phyloP scores from a whole-genome alignment of 2,888 invertebrate species.

The Atrina japonica region DNA sequence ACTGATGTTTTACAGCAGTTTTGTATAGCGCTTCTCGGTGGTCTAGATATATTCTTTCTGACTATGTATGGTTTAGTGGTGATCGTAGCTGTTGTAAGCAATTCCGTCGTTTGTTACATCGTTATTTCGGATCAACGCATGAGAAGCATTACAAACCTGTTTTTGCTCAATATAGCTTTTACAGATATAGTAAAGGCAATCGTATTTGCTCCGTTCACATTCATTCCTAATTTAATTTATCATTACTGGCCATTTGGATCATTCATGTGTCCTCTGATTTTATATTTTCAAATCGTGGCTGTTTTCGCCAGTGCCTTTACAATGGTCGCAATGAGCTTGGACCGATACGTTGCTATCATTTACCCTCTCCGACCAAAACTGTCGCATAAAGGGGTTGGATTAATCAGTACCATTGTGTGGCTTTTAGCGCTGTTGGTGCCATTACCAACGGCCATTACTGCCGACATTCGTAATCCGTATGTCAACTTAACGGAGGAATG shows the following conservation, averaged over 20 bases:
- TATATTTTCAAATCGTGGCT: constrained; percentile 86
- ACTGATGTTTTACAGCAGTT: no score
- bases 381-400: constrained; percentile 87
- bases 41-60: constrained; percentile 65
- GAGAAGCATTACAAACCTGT: constrained; percentile 93
- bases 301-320: constrained; percentile 93
- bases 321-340: constrained; percentile 93
- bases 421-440: constrained; percentile 89
- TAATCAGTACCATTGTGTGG: constrained; percentile 88
- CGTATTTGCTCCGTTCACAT: constrained; percentile 82
- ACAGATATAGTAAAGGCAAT: constrained; percentile 81
- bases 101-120: constrained; percentile 89
- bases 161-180: constrained; percentile 80
- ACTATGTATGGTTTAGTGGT: constrained; percentile 81
- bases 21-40: no score
- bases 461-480: constrained; percentile 80
- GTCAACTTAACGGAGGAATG: constrained; percentile 48
- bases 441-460: constrained; percentile 89
- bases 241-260: constrained; percentile 94
- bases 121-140: constrained; percentile 91
- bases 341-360: constrained; percentile 95
- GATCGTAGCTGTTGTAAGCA: constrained; percentile 81
- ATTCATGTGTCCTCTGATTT: constrained; percentile 90
- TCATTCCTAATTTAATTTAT: constrained; percentile 89
- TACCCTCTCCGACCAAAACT: constrained; percentile 91